Evolutionary conservation across 1,140 invertebrate genomes (phyloP).

Genomic region (Scylla paramamosain): DNA sequence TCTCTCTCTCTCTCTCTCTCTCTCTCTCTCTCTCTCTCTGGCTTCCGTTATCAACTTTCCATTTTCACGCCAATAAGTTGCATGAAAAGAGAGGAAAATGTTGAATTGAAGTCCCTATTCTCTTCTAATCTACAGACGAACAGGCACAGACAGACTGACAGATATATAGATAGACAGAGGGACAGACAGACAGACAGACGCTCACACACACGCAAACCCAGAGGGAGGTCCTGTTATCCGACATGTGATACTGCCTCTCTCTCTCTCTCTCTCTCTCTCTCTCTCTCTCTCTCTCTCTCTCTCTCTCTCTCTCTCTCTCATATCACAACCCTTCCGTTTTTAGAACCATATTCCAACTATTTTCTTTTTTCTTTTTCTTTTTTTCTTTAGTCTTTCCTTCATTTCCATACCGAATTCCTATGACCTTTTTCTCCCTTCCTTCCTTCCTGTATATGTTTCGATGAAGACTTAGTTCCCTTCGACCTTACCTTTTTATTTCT

Average conservation of each 20-base stretch:
- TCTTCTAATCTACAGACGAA: background rate
- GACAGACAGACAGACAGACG: background rate
- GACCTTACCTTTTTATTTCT: too few species aligned
- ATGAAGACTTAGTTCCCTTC: too few species aligned
- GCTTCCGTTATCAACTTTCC: background rate
- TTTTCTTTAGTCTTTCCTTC: too few species aligned
- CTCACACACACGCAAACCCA: too few species aligned
- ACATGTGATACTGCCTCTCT: background rate
- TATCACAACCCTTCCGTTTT: too few species aligned
- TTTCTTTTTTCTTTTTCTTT: too few species aligned
- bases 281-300: slow-evolving; percentile 8
- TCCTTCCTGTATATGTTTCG: background rate
- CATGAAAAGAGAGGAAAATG: too few species aligned
- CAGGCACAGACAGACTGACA: background rate
- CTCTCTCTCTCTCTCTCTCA: slow-evolving; percentile 20
- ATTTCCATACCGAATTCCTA: too few species aligned
- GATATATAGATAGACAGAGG: background rate
- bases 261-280: slow-evolving; percentile 12
- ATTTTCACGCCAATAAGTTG: too few species aligned
- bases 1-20: slow-evolving; percentile 20
- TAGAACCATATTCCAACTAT: too few species aligned
- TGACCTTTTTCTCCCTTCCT: too few species aligned
- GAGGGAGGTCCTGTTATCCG: background rate
- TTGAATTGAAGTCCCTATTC: too few species aligned
- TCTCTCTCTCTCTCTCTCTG: background rate